These are phyloP conservation scores for Lophius americanus DNA, from an alignment of 2,797 vertebrate species.

Conservation along the genomic window DNA sequence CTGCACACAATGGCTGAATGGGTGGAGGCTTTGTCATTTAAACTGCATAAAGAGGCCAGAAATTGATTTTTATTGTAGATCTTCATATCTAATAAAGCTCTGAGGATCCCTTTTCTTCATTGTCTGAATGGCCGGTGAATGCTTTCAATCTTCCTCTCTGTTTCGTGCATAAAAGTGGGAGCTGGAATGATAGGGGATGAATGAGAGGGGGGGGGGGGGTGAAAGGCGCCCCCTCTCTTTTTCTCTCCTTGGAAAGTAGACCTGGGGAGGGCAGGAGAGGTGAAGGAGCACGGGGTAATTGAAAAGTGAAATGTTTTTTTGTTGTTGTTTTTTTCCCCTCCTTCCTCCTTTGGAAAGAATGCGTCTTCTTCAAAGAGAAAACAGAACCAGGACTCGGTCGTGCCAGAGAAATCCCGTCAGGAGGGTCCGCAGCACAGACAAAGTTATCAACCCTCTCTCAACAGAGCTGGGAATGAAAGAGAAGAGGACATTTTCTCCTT, in stretches of 20 bases:
- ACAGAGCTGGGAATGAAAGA: slow-evolving; percentile 38
- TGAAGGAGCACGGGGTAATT: slow-evolving; percentile 84
- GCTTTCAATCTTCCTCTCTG: slow-evolving; percentile 99
- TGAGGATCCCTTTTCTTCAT: slow-evolving; percentile 99
- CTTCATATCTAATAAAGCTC: slow-evolving; percentile 99
- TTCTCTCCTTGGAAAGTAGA: slow-evolving; percentile 84
- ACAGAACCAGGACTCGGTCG: slow-evolving; percentile 66
- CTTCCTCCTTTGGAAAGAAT: slow-evolving; percentile 70
- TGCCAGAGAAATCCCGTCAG: slow-evolving; percentile 57
- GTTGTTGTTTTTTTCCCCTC: neutral
- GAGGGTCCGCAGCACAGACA: slow-evolving; percentile 46
- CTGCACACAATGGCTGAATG: slow-evolving; percentile 97
- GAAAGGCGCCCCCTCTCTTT: slow-evolving; percentile 75
- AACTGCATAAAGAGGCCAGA: slow-evolving; percentile 99
- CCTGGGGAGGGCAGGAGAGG: slow-evolving; percentile 84
- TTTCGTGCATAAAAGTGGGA: slow-evolving; percentile 99
- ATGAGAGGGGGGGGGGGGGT: slow-evolving; percentile 73
- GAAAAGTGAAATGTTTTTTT: slow-evolving; percentile 82
- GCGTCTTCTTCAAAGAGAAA: slow-evolving; percentile 77
- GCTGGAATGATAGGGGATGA: slow-evolving; percentile 78
- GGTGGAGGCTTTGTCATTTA: slow-evolving; percentile 99
- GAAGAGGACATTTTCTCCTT: slow-evolving; percentile 55
- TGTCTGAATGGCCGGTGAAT: slow-evolving; percentile 98
- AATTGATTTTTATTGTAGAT: slow-evolving; percentile 99
- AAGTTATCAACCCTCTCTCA: slow-evolving; percentile 60